Conservation (phyloP, 1,140 invertebrate species). For the Steinernema feltiae region DNA sequence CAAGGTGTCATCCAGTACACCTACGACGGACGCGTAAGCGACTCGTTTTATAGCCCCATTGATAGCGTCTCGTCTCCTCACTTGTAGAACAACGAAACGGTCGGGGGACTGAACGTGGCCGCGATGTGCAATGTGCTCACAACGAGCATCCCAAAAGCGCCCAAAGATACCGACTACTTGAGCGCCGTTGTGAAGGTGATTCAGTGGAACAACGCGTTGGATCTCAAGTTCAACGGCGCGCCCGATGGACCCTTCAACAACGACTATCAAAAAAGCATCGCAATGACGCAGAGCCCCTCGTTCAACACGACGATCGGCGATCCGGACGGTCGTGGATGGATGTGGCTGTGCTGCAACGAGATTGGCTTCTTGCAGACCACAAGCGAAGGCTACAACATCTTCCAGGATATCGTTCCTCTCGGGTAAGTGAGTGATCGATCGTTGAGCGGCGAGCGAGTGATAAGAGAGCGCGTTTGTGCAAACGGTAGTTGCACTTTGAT, state of each 20-base stretch:
- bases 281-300: not conserved
- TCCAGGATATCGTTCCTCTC: constrained; percentile 28
- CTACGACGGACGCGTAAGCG: constrained; percentile 36
- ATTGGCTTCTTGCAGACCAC: constrained; percentile 39
- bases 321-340: constrained; percentile 25
- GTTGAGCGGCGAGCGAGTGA: too few relatives aligned
- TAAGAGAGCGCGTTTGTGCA: too few relatives aligned
- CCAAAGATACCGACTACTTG: not conserved
- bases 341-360: constrained; percentile 41
- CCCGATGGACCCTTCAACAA: not conserved
- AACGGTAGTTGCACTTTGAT: not conserved
- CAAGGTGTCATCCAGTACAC: constrained; percentile 41
- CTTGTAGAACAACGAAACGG: constrained; percentile 26
- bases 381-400: constrained; percentile 33
- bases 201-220: not conserved
- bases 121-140: constrained; percentile 8
- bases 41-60: too few relatives aligned
- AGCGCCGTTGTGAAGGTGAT: not conserved
- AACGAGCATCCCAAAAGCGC: not conserved
- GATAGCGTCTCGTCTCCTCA: not conserved
- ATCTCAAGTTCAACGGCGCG: not conserved
- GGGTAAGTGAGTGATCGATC: too few relatives aligned
- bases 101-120: not conserved
- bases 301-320: not conserved
- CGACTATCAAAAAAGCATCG: not conserved